Base-by-base conservation (phyloP, 2,113 vertebrate species). In the Thamnaconus septentrionalis region DNA sequence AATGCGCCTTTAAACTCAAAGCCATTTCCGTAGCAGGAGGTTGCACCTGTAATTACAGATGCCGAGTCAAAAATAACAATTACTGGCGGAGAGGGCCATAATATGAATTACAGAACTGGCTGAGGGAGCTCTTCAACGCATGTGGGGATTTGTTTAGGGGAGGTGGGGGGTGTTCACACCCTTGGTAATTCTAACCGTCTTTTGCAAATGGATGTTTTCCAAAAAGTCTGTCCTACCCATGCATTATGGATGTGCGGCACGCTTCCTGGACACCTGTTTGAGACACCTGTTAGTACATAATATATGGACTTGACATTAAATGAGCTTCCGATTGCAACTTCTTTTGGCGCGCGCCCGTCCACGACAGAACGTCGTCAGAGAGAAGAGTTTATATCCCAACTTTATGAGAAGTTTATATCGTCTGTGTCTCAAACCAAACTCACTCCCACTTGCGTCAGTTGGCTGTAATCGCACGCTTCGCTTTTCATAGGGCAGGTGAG, bases 221-320 rank as follows among this genome's bases (percentile, higher is more conserved):
- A 77, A 75, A 31, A 80, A 77, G 64, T 64, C 53, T 42, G 61
- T 59, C 18, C 69, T 62, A 84, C 69, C 69, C 70, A 64, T 66
- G 51, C 66, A 83, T 87, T 84, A 80, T 56, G 57, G 71, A 71
- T 51, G 64, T 57, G 57, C 72, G 43, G 66, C 48, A 45, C 31
- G 69, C 79, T 86, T 90, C 89, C 82, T 81, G 82, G 72, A 89
- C 89, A 92, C 87, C 86, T 90, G 85, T 85, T 90, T 75, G 61
- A 63, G 55, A 88, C 87, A 90, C 85, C 88, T 90, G 87, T 86
- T 85, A 59, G 76, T 48, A 54, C 64, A 80, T 31, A 62, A 74
- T 69, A 43, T 61, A 58, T 41, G 56, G 53, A 72, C 57, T 49
- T 47, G 40, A 73, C 73, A 53, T 71, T 56, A 71, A 76, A 72